Percentiles rank a stretch among this genome's conserved stretches.
phyloP scores from a whole-genome alignment of 2,797 vertebrate species.

The Botia almorhae region DNA sequence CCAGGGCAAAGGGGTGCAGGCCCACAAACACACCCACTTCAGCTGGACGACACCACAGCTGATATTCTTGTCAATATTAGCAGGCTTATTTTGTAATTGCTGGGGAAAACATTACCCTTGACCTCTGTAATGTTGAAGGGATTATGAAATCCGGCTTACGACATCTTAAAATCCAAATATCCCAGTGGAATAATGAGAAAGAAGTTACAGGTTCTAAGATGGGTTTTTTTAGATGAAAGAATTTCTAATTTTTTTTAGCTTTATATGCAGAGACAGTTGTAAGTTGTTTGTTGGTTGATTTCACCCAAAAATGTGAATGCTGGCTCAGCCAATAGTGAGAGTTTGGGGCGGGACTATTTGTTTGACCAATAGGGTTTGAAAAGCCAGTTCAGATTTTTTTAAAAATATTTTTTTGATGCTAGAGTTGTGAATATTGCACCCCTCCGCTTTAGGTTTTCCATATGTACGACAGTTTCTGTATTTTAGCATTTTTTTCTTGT shows the following conservation, averaged over 20 bases:
- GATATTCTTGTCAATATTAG: constrained; percentile 13
- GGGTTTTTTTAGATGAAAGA: background rate
- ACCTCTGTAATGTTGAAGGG: background rate
- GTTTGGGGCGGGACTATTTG: background rate
- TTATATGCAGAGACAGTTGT: background rate
- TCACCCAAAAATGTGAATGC: background rate
- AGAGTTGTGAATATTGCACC: background rate
- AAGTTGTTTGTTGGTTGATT: background rate
- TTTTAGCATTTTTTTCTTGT: background rate
- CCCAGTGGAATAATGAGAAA: background rate
- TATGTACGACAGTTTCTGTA: background rate
- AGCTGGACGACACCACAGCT: constrained; percentile 25
- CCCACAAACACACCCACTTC: constrained; percentile 31
- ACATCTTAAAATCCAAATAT: background rate
- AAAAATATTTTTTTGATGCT: background rate
- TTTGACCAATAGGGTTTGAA: background rate
- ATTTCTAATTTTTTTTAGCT: background rate
- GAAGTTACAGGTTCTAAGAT: background rate
- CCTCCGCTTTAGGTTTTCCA: background rate
- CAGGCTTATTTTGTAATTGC: background rate
- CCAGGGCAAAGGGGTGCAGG: constrained; percentile 48
- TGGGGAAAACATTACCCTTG: background rate
- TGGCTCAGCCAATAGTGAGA: background rate
- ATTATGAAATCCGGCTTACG: background rate
- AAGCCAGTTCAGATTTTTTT: too few species aligned